Base-by-base conservation (phyloP, 2,113 vertebrate genomes). In the Ciconia boyciana region DNA sequence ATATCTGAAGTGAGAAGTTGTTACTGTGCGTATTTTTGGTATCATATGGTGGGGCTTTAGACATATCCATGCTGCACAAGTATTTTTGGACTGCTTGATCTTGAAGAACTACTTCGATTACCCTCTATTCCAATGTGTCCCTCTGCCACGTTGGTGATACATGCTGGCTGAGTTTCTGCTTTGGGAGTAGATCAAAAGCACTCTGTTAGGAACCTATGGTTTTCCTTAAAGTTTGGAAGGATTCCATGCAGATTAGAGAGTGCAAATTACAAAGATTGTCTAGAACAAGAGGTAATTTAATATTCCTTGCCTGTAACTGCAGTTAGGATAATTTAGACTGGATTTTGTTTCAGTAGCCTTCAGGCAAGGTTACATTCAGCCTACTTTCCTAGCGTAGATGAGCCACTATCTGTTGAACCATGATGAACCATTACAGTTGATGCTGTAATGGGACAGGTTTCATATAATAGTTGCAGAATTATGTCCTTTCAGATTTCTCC, bases 81-180 rank as follows among this genome's bases (percentile, higher is more conserved):
- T 69, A 31, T 0, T 51, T 61, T 68, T 77, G 39, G 36, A 54
- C 12, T 57, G 13, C 58, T 49, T 58, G 64, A 48, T 84, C 46
- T 66, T 83, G n/a, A 69, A 69, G 64, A 83, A 5, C 43, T 34
- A 2, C 58, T 81, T 55, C 2, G 12, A 24, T 79, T 61, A 32
- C 16, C 12, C 8, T 68, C 34, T 52, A 1, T 46, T 70, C 26
- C 55, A 16, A 0, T 41, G 20, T n/a, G 24, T 62, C 77, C 21
- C 3, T 60, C 34, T 85, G 24, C 39, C 1, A 0, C 3, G 1
- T 14, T 69, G 60, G 39, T 57, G 44, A 8, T 46, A 11, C 0
- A 4, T 44, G 11, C 17, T 39, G 49, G 24, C n/a, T 64, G 49
- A 44, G 26, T 52, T 84, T 69, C 41, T 18, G 7, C 34, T 81